phyloP scores from a whole-genome alignment of 2,888 invertebrate species.

The Parasteatoda lunata region DNA sequence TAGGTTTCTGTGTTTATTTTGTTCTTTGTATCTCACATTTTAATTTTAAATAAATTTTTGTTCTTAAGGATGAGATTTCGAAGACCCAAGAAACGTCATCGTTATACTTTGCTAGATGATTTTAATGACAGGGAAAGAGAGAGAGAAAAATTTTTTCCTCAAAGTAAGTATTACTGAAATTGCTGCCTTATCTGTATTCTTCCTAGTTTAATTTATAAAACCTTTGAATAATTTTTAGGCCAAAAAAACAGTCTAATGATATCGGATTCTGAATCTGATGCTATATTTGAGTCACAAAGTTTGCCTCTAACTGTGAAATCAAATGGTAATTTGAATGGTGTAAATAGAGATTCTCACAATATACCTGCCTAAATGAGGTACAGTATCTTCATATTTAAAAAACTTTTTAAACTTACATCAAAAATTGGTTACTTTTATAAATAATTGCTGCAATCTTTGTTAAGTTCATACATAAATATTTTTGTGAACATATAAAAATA shows the following conservation, averaged over 20 bases:
- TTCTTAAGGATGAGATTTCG: conserved; percentile 69
- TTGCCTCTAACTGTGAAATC: conserved; percentile 51
- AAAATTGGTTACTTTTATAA: too few species aligned
- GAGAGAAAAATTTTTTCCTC: conserved; percentile 52
- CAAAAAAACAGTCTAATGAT: conserved; percentile 65
- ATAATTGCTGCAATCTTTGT: too few species aligned
- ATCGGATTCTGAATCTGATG: conserved; percentile 68
- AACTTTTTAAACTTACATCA: too few species aligned
- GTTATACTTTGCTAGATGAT: conserved; percentile 74
- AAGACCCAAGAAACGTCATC: conserved; percentile 73
- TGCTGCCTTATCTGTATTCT: not conserved
- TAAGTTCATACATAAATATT: too few species aligned
- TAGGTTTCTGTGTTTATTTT: too few species aligned
- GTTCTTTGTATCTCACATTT: too few species aligned
- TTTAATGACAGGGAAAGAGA: conserved; percentile 71
- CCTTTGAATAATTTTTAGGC: conserved; percentile 23
- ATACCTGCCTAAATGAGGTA: conserved; percentile 46
- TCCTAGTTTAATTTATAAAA: not conserved
- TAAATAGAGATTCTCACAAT: conserved; percentile 44
- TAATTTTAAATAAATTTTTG: not conserved
- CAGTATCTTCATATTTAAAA: too few species aligned
- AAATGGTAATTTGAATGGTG: conserved; percentile 63
- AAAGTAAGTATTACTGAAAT: conserved; percentile 37
- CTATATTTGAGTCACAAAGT: conserved; percentile 63
- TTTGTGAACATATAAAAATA: too few species aligned